phyloP scores from a whole-genome alignment of 1,140 invertebrate species.

The Procambarus clarkii region DNA sequence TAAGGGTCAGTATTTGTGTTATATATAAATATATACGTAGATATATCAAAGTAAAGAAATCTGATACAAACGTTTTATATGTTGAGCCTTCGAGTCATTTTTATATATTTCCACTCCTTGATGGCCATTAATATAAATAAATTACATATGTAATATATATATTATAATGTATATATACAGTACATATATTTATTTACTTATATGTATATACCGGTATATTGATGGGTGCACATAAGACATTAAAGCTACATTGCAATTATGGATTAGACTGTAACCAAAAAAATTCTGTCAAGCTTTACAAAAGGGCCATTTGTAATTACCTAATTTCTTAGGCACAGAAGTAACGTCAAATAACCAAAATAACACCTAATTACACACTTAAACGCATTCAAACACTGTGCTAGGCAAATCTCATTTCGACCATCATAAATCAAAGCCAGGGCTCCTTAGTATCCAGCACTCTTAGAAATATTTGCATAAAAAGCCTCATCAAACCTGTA shows the following conservation, averaged over 20 bases:
- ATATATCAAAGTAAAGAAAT: no score
- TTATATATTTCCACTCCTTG: no score
- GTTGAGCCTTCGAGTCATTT: no score
- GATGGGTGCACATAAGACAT: neutral
- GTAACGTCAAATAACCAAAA: neutral
- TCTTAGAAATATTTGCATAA: slow-evolving; percentile 1
- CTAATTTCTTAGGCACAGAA: neutral
- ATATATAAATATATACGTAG: no score
- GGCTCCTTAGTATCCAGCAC: slow-evolving; percentile 38
- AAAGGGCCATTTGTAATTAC: neutral
- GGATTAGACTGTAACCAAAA: neutral
- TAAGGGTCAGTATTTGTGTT: slow-evolving; percentile 6
- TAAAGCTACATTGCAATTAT: neutral
- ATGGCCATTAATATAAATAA: no score
- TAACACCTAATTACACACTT: neutral
- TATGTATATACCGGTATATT: no score
- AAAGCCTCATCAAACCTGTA: neutral
- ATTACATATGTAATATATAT: no score
- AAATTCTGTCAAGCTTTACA: neutral
- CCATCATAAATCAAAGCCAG: neutral
- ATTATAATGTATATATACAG: no score
- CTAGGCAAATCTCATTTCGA: neutral
- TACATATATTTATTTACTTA: no score
- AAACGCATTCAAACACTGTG: neutral
- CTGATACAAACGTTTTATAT: no score